phyloP scores from a whole-genome alignment of 1,140 invertebrate species.

The Drosophila sulfurigaster region DNA sequence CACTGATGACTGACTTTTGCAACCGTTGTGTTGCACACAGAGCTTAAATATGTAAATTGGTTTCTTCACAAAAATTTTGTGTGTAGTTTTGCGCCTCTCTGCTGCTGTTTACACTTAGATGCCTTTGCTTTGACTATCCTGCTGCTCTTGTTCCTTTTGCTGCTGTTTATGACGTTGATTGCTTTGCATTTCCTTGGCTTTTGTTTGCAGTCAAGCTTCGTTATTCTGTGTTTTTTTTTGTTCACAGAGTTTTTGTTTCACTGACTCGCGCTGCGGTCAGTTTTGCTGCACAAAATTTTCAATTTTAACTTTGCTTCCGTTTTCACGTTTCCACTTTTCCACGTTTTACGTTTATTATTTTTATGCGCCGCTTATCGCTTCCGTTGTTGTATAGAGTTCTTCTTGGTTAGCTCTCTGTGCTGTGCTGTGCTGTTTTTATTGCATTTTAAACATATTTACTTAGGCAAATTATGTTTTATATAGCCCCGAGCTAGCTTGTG shows the following conservation, averaged over 20 bases:
- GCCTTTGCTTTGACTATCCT: constrained; percentile 24
- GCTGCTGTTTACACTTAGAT: constrained; percentile 16
- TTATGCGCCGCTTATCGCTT: constrained; percentile 24
- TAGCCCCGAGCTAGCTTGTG: neutral
- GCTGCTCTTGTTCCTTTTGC: constrained; percentile 22
- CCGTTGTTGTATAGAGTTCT: neutral
- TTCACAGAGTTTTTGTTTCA: neutral
- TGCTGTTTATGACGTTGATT: constrained; percentile 73
- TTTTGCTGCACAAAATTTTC: constrained; percentile 4
- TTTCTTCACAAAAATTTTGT: constrained; percentile 58
- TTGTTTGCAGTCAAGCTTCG: constrained; percentile 46
- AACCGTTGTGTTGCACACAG: constrained; percentile 5
- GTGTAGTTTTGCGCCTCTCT: constrained; percentile 17
- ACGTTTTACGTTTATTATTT: constrained; percentile 30
- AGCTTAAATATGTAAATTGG: constrained; percentile 76
- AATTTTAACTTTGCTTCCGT: neutral
- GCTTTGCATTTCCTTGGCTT: constrained; percentile 74
- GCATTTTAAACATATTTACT: constrained; percentile 61
- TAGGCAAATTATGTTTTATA: constrained; percentile 55
- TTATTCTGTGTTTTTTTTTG: neutral
- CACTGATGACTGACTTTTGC: neutral
- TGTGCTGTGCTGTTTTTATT: constrained; percentile 32
- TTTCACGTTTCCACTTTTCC: constrained; percentile 22
- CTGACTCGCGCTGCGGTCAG: constrained; percentile 18
- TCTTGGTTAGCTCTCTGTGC: neutral